Percentiles rank a stretch among this genome's conserved stretches.
Evolutionary conservation across 2,797 vertebrate genomes (phyloP).

Genomic region (Ambastaia sidthimunki): DNA sequence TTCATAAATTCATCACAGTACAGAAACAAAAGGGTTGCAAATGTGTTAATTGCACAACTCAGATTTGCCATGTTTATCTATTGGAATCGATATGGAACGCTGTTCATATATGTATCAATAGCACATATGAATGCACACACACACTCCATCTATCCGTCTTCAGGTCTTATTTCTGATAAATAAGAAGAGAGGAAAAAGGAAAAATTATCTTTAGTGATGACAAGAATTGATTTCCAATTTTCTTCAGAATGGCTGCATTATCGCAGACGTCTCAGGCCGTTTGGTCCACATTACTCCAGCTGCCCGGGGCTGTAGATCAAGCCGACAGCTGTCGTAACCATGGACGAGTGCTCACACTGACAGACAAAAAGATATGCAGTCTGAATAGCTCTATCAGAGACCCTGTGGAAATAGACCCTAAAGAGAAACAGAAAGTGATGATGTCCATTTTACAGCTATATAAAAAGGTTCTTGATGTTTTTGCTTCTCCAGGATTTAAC

Average conservation of each 20-base stretch:
- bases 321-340: conserved; percentile 82
- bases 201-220: conserved; percentile 87
- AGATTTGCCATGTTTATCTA: background rate
- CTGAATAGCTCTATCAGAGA: conserved; percentile 53
- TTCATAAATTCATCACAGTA: background rate
- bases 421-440: conserved; percentile 46
- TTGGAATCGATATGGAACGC: background rate
- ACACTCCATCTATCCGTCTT: too few species aligned
- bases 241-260: conserved; percentile 91
- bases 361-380: conserved; percentile 71
- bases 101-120: background rate
- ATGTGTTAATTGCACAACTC: conserved; percentile 1
- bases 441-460: conserved; percentile 14
- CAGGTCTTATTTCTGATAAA: conserved; percentile 68
- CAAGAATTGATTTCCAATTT: conserved; percentile 98
- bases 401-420: conserved; percentile 44
- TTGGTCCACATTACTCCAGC: conserved; percentile 84
- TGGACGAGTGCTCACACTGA: conserved; percentile 75
- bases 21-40: background rate
- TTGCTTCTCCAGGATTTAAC: background rate
- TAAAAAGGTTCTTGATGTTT: background rate
- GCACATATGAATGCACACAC: background rate
- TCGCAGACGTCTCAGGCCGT: conserved; percentile 87
- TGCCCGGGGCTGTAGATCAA: conserved; percentile 85
- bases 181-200: conserved; percentile 65